Evolutionary conservation across 2,797 vertebrate species (phyloP).

Genomic region (Rhodeus uyekii): DNA sequence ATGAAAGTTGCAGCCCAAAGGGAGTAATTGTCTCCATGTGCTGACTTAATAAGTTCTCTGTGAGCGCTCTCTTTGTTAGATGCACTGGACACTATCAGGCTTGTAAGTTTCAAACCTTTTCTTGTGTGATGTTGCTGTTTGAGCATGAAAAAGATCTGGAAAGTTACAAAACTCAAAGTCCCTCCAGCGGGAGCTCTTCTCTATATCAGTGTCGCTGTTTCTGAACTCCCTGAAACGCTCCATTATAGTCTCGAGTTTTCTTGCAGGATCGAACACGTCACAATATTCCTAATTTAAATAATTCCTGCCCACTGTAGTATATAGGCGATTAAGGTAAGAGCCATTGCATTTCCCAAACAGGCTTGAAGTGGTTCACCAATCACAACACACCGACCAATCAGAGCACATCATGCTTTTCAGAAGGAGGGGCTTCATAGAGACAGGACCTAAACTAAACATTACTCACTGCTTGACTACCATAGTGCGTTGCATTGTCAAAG

Average conservation of each 20-base stretch:
- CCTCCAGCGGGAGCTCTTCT: no score
- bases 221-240: background rate
- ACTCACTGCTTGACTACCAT: background rate
- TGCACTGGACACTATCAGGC: background rate
- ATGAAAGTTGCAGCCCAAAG: conserved; percentile 24
- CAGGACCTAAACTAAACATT: background rate
- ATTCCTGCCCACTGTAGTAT: background rate
- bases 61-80: conserved; percentile 5
- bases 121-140: background rate
- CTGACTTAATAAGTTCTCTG: conserved; percentile 39
- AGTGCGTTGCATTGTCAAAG: background rate
- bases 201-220: background rate
- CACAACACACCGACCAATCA: background rate
- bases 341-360: background rate
- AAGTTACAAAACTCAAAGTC: background rate
- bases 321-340: background rate
- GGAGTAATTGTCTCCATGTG: conserved; percentile 46
- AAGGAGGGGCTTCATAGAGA: background rate
- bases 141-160: background rate
- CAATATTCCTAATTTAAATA: background rate
- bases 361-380: background rate
- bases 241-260: background rate
- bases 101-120: background rate
- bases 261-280: background rate
- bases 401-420: background rate